Base-by-base conservation (phyloP, 2,797 vertebrate genomes). In the Enteromius mattozi region DNA sequence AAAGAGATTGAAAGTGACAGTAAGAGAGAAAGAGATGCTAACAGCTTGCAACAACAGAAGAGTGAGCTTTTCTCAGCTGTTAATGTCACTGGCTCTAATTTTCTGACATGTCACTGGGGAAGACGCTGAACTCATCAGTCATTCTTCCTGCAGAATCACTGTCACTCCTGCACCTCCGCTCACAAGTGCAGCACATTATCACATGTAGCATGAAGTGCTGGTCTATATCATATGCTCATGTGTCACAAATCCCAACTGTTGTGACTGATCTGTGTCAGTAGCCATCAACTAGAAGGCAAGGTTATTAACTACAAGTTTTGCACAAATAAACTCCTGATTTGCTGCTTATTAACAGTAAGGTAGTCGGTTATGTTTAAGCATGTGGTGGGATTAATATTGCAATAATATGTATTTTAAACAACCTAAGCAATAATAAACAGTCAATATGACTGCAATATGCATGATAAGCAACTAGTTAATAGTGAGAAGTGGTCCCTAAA, bases 61-160 rank as follows among this genome's bases (percentile, higher is more conserved):
- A 84, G 66, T 47, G 82, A 78, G 49, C 49, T 54, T 84, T 84
- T 79, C 51, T 77, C 76, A 78, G 76, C 76, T 70, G 76, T 78
- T 78, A 84, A 78, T 71, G 82, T 78, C 65, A 78, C 75, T 49
- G 27, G 69, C 40, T 68, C 33, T 78, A 69, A 83, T 83, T 77
- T 78, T 83, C 74, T 42, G 68, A 72, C 69, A 12, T 74, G 80
- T 74, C 40, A 63, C 4, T 63, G 69, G 2, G 40, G 71, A 54
- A 61, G 71, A 82, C 10, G 3, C 59, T 51, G 37, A 69, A 65
- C 40, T 82, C 80, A 65, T 82, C 80, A 61, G 27, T 82, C 80
- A 63, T 81, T 71, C 49, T 54, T 21, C 70, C 80, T 75, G 80
- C 24, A 68, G 72, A 42, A 19, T 49, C 35, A 42, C 71, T 40